Evolutionary conservation across 2,797 vertebrate genomes (phyloP).

Genomic region (Philypnodon macrostomus): DNA sequence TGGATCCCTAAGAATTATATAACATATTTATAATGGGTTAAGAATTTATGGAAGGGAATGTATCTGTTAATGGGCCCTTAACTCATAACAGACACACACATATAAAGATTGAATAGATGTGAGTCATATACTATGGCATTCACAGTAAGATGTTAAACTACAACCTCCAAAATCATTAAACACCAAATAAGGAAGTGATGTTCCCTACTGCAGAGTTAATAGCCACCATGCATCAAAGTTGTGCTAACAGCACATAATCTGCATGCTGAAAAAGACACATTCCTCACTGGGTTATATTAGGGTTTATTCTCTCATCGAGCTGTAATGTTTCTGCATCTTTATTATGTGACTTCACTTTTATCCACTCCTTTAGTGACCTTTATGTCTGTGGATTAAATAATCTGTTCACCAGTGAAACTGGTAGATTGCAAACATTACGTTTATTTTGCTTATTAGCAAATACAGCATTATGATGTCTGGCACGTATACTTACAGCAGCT

Average conservation of each 20-base stretch:
- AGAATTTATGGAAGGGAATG: background rate
- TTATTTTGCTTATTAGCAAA: too few relatives aligned
- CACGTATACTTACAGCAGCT: too few relatives aligned
- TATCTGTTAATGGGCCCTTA: background rate
- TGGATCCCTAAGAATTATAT: background rate
- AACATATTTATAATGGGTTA: background rate
- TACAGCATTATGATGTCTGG: too few relatives aligned
- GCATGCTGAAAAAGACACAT: background rate
- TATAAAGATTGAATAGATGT: constrained; percentile 3
- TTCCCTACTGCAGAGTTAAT: background rate
- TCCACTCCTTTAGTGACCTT: too few relatives aligned
- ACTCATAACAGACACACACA: background rate
- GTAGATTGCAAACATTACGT: too few relatives aligned
- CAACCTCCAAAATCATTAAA: background rate
- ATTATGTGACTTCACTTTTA: too few relatives aligned
- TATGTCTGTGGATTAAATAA: too few relatives aligned
- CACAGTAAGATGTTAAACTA: background rate
- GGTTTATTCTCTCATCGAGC: background rate
- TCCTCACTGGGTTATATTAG: background rate
- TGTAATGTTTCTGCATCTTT: too few relatives aligned
- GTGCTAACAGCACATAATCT: too few relatives aligned
- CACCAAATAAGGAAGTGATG: background rate
- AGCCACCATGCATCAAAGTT: constrained; percentile 1
- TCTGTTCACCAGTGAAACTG: too few relatives aligned
- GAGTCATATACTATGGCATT: constrained; percentile 5